Conservation (phyloP, 2,113 vertebrate genomes). For the Guaruba guarouba region DNA sequence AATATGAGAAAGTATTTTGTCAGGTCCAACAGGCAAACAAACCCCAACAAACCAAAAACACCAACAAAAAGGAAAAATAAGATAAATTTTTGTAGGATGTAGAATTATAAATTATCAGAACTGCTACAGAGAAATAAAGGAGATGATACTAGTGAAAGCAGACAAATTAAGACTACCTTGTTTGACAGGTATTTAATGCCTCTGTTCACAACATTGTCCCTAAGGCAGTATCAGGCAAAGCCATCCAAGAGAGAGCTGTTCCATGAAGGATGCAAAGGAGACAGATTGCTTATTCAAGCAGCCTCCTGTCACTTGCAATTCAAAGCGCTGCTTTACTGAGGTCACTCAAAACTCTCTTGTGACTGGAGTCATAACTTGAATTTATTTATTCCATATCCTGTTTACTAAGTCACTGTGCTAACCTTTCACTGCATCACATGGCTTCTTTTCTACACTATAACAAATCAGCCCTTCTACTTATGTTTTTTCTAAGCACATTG, state of each 20-base stretch:
- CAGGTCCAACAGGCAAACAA: background rate
- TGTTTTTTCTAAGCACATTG: background rate
- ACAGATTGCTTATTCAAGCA: background rate
- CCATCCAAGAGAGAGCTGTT: background rate
- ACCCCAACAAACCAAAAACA: background rate
- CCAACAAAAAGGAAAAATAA: background rate
- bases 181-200: background rate
- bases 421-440: background rate
- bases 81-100: background rate
- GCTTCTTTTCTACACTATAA: background rate
- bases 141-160: background rate
- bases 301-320: background rate
- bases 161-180: background rate
- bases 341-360: background rate
- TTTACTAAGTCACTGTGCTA: background rate
- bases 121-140: background rate
- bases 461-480: background rate
- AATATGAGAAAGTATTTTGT: background rate
- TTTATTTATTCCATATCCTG: background rate
- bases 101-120: background rate
- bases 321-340: background rate
- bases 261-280: background rate
- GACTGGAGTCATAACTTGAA: background rate
- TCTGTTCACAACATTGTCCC: background rate
- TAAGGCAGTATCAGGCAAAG: background rate